A percentile compares a stretch with the other conserved stretches of the same genome.
Evolutionary conservation across 2,113 vertebrate genomes (phyloP).

Genomic region (Sylvilagus bachmani): DNA sequence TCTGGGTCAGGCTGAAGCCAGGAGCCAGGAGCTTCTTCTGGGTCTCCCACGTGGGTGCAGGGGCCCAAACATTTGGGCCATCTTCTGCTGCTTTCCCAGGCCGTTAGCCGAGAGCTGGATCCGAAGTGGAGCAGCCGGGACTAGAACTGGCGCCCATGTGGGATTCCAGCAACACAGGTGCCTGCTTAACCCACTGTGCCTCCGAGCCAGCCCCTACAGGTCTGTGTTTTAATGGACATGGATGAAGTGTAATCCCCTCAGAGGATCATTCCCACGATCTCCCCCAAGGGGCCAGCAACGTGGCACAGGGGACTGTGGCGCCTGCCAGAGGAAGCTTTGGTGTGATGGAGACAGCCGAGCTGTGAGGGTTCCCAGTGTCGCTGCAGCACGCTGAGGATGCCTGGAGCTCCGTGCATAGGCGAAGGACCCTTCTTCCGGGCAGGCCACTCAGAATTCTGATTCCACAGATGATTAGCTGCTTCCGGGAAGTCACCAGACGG

Average conservation of each 20-base stretch:
- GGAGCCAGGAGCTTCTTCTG: too few relatives aligned
- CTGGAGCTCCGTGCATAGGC: background rate
- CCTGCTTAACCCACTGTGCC: too few relatives aligned
- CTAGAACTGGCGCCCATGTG: too few relatives aligned
- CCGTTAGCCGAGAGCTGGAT: too few relatives aligned
- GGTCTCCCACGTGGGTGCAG: too few relatives aligned
- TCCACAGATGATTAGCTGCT: fast-evolving
- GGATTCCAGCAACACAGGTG: too few relatives aligned
- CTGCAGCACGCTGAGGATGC: background rate
- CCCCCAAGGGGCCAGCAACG: background rate
- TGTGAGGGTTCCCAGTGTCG: too few relatives aligned
- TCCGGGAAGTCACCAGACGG: background rate
- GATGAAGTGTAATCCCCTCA: background rate
- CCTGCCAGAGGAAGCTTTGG: background rate
- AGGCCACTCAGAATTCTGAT: background rate
- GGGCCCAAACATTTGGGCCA: too few relatives aligned
- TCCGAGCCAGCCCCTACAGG: too few relatives aligned
- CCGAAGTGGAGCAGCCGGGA: too few relatives aligned
- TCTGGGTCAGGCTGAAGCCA: too few relatives aligned
- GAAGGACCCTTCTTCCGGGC: background rate
- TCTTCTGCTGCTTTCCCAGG: too few relatives aligned
- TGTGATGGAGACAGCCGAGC: background rate
- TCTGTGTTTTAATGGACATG: background rate
- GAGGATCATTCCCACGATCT: background rate
- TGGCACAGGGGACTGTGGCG: background rate